Conservation (phyloP, 2,888 invertebrate species). For the Drosophila mettleri region DNA sequence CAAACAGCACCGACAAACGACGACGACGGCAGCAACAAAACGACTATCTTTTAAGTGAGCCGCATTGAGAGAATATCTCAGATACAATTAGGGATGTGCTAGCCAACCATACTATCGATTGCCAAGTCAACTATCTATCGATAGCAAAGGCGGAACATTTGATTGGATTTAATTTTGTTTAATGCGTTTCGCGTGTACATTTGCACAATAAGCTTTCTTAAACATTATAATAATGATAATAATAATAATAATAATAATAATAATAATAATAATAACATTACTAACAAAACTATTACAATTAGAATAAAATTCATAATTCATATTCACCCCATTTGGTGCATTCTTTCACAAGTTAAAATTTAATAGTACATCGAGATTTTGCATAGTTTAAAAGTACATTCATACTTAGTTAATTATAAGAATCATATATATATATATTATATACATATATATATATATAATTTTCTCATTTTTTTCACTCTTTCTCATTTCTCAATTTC, state of each 20-base stretch:
- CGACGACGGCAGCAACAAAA: conserved; percentile 71
- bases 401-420: conserved; percentile 57
- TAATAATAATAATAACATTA: conserved; percentile 81
- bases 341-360: conserved; percentile 69
- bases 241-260: conserved; percentile 69
- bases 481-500: conserved; percentile 26
- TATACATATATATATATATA: conserved; percentile 50
- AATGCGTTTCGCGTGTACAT: conserved; percentile 79
- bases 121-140: conserved; percentile 4
- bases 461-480: conserved; percentile 26
- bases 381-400: conserved; percentile 73
- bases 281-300: conserved; percentile 82
- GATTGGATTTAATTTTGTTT: conserved; percentile 66
- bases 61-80: conserved; percentile 57
- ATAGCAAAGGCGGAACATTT: conserved; percentile 19
- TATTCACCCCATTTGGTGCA: conserved; percentile 60
- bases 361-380: conserved; percentile 80
- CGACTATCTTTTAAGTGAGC: conserved; percentile 61
- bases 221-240: conserved; percentile 62
- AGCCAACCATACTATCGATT: conserved; percentile 16
- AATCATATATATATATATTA: conserved; percentile 50
- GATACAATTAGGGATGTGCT: conserved; percentile 52
- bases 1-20: conserved; percentile 61
- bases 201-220: conserved; percentile 78
- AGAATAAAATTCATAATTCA: conserved; percentile 77